These are phyloP conservation scores for Crenichthys baileyi DNA, from an alignment of 2,797 vertebrate species.

Conservation along the genomic window DNA sequence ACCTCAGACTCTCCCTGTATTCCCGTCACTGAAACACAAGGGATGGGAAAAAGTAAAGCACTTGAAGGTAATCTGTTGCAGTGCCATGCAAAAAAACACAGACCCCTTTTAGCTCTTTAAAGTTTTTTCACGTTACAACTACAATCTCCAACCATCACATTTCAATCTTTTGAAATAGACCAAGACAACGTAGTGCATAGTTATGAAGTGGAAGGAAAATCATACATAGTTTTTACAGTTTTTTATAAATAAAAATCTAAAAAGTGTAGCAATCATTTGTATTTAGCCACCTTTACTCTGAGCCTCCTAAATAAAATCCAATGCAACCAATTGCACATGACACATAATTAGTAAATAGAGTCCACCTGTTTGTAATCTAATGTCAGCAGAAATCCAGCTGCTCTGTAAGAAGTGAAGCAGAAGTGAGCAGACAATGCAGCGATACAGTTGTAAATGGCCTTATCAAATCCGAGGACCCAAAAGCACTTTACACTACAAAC, in stretches of 20 bases:
- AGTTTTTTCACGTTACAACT: neutral
- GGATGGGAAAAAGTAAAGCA: neutral
- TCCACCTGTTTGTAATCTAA: too few relatives aligned
- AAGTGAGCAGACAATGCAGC: too few relatives aligned
- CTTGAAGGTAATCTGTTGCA: neutral
- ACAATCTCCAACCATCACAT: neutral
- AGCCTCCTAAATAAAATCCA: neutral
- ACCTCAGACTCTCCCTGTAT: slow-evolving; percentile 55
- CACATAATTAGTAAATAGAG: neutral
- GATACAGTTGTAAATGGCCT: too few relatives aligned
- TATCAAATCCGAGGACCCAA: too few relatives aligned
- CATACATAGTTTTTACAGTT: neutral
- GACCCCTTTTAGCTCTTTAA: neutral
- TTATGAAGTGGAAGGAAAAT: neutral
- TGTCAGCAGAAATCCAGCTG: too few relatives aligned
- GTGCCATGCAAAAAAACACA: neutral
- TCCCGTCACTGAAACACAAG: slow-evolving; percentile 38
- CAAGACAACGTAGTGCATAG: neutral
- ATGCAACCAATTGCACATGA: too few relatives aligned
- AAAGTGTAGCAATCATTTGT: neutral
- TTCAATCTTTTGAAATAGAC: neutral
- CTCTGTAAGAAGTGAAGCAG: too few relatives aligned
- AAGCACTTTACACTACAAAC: too few relatives aligned
- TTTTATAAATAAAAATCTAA: neutral
- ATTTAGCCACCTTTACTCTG: neutral